Conservation (phyloP, 2,113 vertebrate species). For the Acanthochromis polyacanthus region DNA sequence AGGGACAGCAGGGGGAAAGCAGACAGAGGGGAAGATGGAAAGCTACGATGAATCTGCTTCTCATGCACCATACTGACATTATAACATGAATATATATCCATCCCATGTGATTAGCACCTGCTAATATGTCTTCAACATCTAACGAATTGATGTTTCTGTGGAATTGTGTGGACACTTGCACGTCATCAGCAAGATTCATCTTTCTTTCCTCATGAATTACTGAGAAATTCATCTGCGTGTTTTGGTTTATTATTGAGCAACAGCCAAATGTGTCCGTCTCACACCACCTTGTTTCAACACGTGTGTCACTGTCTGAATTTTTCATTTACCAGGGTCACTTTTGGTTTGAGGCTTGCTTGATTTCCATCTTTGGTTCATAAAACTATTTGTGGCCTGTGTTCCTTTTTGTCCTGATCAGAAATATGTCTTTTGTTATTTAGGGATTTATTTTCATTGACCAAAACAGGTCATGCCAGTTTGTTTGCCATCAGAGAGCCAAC, state of each 20-base stretch:
- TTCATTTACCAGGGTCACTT: background rate
- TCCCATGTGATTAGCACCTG: too few species aligned
- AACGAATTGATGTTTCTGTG: background rate
- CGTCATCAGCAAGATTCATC: background rate
- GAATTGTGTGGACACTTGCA: background rate
- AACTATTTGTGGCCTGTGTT: too few species aligned
- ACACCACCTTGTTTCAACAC: slow-evolving; percentile 16
- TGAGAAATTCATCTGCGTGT: background rate
- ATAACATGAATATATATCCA: too few species aligned
- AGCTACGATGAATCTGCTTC: background rate
- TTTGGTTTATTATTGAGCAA: slow-evolving; percentile 42
- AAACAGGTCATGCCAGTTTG: slow-evolving; percentile 34
- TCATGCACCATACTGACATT: background rate
- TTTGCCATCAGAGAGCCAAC: background rate
- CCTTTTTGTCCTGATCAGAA: background rate
- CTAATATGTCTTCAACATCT: too few species aligned
- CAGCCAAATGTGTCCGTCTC: background rate
- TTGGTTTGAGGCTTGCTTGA: background rate
- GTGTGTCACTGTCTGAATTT: background rate
- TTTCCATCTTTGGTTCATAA: background rate
- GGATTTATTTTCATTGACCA: background rate
- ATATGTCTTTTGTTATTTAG: background rate
- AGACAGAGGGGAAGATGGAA: background rate
- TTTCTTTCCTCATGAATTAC: background rate
- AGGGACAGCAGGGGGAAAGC: background rate